These are phyloP conservation scores for Calyptomena viridis DNA, from an alignment of 2,113 vertebrate genomes.

Conservation along the genomic window DNA sequence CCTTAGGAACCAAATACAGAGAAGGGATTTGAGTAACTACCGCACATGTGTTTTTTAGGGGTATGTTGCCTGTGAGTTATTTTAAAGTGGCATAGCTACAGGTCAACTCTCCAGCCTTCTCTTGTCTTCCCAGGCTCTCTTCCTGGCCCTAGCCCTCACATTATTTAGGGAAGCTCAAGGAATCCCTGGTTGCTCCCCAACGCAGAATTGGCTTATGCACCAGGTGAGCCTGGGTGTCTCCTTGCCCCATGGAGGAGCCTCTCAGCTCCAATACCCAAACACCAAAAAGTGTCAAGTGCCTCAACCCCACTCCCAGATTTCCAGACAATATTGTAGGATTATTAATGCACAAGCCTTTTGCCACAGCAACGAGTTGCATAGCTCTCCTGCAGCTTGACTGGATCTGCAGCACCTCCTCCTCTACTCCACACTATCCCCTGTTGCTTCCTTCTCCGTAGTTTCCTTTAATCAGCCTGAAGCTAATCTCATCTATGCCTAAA, in stretches of 20 bases:
- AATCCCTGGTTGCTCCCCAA: not conserved
- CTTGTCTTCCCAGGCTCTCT: not conserved
- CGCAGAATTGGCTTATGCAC: not conserved
- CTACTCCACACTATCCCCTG: not conserved
- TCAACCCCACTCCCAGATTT: not conserved
- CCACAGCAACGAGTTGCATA: not conserved
- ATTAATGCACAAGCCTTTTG: not conserved
- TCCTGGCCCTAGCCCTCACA: not conserved
- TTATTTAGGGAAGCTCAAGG: not conserved
- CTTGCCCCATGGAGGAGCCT: accelerated
- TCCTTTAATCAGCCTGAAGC: not conserved
- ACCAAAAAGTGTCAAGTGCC: not conserved
- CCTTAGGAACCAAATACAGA: not conserved
- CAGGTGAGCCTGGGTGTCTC: not conserved
- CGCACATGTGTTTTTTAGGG: not conserved
- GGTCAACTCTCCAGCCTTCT: not conserved
- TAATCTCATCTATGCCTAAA: slow-evolving; percentile 7
- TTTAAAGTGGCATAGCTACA: not conserved
- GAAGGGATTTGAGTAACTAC: not conserved
- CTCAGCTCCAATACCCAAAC: not conserved
- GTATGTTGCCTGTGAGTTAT: not conserved
- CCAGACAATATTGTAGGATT: not conserved
- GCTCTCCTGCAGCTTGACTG: not conserved
- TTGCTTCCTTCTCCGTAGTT: not conserved
- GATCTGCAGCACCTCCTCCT: not conserved